Evolutionary conservation across 2,888 invertebrate species (phyloP), one percentile per base, ranked within the genome.

Genomic region (Drosophila merina): DNA sequence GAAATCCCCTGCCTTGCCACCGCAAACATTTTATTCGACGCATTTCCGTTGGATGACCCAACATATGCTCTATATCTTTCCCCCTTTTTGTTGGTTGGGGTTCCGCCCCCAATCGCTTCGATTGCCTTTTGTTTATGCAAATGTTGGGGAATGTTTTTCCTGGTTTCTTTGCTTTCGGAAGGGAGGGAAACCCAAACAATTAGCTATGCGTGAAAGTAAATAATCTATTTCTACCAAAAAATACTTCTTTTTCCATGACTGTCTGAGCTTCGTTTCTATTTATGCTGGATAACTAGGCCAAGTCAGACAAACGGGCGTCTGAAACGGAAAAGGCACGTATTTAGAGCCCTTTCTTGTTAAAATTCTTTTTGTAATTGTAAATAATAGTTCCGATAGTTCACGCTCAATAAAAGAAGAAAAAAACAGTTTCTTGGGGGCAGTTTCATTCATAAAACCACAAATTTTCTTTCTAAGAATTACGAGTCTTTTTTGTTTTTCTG

Each of bases 121-220:
- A 48, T 40, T 51, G 60, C 55, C 56, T 71, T 74, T 84, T 81
- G 85, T 81, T 75, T 78, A 87, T 87, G 81, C 81, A 84, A 83
- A 83, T 86, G 75, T 60, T 52, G 20, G 64, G 49, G 54, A 69
- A 60, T 57, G 62, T 57, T 54, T 59, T 30, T 51, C 1, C 20
- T 30, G 40, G 66, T 28, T 31, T 36, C 28, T 14, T 59, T 20
- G 20, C 36, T 62, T 20, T 20, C 20, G 20, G 20, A 20, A 20
- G 59, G 55, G 40, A 55, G 58, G 50, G 50, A 62, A 70, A 26
- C 54, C 50, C 50, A 62, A 71, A 71, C 70, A 70, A 70, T 62
- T 72, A 70, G 62, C 40, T 56, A 63, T 72, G 72, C 72, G 56
- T 72, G 72, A 79, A 73, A 62, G 81, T 58, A 84, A 81, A 81